Conservation (phyloP, 2,113 vertebrate genomes). For the Isichthys henryi region DNA sequence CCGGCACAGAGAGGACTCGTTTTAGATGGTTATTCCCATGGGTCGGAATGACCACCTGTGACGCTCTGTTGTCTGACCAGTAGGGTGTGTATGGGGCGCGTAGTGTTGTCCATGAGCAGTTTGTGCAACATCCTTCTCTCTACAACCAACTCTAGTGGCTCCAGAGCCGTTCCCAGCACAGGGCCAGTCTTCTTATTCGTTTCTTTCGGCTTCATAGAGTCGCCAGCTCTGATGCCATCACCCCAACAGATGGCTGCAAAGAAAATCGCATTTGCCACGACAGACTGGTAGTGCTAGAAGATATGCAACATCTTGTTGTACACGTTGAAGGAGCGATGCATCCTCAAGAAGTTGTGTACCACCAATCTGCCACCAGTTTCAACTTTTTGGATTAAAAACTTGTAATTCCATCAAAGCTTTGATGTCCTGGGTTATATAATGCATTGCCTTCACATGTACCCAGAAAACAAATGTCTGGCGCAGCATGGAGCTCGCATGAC, state of each 20-base stretch:
- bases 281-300: background rate
- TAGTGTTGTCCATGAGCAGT: background rate
- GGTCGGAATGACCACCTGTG: background rate
- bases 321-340: background rate
- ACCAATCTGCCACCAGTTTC: background rate
- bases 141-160: background rate
- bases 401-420: background rate
- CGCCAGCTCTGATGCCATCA: background rate
- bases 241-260: background rate
- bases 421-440: background rate
- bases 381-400: background rate
- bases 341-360: background rate
- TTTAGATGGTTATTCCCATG: background rate
- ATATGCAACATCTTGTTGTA: background rate
- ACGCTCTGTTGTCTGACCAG: background rate
- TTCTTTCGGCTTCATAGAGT: background rate
- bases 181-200: background rate
- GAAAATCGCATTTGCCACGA: background rate
- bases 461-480: background rate
- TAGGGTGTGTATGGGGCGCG: background rate
- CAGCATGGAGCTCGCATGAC: background rate
- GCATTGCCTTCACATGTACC: background rate
- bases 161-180: background rate
- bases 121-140: background rate
- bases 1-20: background rate